Percentiles rank a stretch among this genome's conserved stretches.
Conservation (phyloP, 2,888 invertebrate species). For the Caenorhabditis japonica region DNA sequence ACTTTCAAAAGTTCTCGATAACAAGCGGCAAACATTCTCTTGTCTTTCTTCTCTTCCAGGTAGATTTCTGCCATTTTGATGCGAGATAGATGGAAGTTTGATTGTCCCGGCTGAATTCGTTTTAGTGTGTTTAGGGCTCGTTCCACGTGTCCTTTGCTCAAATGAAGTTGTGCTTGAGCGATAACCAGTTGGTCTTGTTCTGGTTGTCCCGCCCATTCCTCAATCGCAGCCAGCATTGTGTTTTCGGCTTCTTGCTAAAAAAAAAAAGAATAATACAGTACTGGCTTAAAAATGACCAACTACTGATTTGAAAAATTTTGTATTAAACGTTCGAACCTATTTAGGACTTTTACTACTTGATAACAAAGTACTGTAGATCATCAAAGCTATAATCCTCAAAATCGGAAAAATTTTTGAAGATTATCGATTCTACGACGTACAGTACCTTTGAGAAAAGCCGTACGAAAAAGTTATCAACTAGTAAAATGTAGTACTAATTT, state of each 20-base stretch:
- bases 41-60: constrained; percentile 88
- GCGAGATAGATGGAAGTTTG: constrained; percentile 85
- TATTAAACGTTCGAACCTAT: too few species aligned
- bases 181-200: constrained; percentile 89
- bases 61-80: constrained; percentile 89
- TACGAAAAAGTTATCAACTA: too few species aligned
- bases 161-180: constrained; percentile 87
- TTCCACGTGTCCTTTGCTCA: constrained; percentile 87
- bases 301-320: too few species aligned
- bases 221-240: constrained; percentile 84
- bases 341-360: too few species aligned
- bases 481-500: too few species aligned
- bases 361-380: too few species aligned
- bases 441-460: too few species aligned
- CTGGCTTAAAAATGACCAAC: too few species aligned
- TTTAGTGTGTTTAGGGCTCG: constrained; percentile 85
- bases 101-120: constrained; percentile 48
- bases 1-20: constrained; percentile 82
- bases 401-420: too few species aligned
- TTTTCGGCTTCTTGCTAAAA: constrained; percentile 85
- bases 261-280: too few species aligned
- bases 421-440: too few species aligned
- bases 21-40: constrained; percentile 88
- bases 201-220: constrained; percentile 83
- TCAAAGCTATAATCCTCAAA: too few species aligned